Evolutionary conservation across 2,888 invertebrate species (phyloP).

Genomic region (Dugesia japonica): DNA sequence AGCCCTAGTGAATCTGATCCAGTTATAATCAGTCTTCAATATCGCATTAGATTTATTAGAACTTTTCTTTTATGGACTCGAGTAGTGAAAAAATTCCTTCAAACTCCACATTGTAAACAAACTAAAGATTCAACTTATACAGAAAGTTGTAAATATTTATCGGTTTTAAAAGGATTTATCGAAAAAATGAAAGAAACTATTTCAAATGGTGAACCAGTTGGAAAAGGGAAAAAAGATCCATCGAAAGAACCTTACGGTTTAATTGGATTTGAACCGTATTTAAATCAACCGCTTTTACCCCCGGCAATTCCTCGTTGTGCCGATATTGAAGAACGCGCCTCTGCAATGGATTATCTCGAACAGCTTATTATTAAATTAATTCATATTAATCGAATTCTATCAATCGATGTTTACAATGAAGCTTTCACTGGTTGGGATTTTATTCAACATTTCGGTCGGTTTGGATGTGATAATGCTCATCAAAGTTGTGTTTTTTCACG

Average conservation of each 20-base stretch:
- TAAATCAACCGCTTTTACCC: slow-evolving; percentile 83
- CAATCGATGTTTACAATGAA: background rate
- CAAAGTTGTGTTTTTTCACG: slow-evolving; percentile 4
- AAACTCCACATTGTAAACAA: background rate
- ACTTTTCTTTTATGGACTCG: background rate
- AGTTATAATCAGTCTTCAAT: background rate
- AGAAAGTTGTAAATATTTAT: slow-evolving; percentile 21
- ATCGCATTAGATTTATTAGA: slow-evolving; percentile 20
- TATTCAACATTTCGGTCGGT: slow-evolving; percentile 25
- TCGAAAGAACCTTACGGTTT: slow-evolving; percentile 22
- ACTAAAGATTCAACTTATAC: background rate
- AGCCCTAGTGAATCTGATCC: background rate
- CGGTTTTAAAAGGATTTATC: background rate
- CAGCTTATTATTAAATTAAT: slow-evolving; percentile 52
- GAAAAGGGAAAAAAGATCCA: slow-evolving; percentile 22
- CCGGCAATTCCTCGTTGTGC: slow-evolving; percentile 93
- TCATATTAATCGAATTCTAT: background rate
- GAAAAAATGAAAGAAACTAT: slow-evolving; percentile 12
- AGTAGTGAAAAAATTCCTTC: background rate
- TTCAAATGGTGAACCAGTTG: slow-evolving; percentile 26
- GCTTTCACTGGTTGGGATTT: background rate
- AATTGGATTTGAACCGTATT: slow-evolving; percentile 83
- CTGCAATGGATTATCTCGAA: slow-evolving; percentile 66
- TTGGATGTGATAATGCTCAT: background rate
- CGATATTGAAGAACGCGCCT: slow-evolving; percentile 56